Percentiles rank a stretch among this genome's conserved stretches.
phyloP scores from a whole-genome alignment of 1,140 invertebrate species.

The Holotrichia oblita region DNA sequence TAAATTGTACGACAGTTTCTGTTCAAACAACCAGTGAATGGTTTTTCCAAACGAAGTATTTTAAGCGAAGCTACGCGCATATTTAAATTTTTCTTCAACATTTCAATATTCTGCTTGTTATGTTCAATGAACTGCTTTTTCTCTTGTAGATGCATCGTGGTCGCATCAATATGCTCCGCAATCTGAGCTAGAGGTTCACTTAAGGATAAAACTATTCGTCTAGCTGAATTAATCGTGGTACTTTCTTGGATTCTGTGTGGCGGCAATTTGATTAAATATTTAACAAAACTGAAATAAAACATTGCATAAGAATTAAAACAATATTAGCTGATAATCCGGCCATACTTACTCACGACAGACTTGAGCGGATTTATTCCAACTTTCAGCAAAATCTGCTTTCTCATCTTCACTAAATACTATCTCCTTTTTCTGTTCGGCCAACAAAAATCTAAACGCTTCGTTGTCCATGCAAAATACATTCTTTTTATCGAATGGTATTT shows the following conservation, averaged over 20 bases:
- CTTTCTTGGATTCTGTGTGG: conserved; percentile 55
- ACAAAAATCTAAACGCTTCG: conserved; percentile 53
- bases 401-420: conserved; percentile 45
- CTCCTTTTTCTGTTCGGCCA: conserved; percentile 41
- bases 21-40: conserved; percentile 55
- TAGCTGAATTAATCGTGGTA: conserved; percentile 54
- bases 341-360: too few species aligned
- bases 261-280: conserved; percentile 49
- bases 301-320: too few species aligned
- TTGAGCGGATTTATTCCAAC: not conserved
- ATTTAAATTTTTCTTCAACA: conserved; percentile 52
- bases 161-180: conserved; percentile 53
- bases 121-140: conserved; percentile 46
- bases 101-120: conserved; percentile 48
- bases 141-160: conserved; percentile 49
- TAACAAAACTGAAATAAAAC: conserved; percentile 52
- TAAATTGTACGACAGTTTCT: conserved; percentile 43
- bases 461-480: conserved; percentile 56
- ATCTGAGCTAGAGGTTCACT: conserved; percentile 56
- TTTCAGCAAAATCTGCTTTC: not conserved
- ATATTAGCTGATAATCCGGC: too few species aligned
- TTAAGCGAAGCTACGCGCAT: conserved; percentile 52
- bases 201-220: conserved; percentile 53
- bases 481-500: conserved; percentile 48
- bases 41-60: conserved; percentile 50